Base-by-base conservation (phyloP, 2,113 vertebrate species). In the Larimichthys crocea region DNA sequence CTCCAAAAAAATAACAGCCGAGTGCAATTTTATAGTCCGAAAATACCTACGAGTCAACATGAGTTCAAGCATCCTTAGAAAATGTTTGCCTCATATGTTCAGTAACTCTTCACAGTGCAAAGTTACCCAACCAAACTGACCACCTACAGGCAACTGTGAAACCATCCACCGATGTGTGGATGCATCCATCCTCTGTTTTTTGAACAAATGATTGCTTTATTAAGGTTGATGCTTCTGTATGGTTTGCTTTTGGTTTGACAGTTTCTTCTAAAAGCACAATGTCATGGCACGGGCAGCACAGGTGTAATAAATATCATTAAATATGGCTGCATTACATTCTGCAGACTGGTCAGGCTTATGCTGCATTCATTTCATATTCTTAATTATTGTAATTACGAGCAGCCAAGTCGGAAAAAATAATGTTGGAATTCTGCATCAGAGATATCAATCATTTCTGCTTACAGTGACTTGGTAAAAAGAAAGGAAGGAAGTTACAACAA, bases 1-100 rank as follows among this genome's bases (percentile, higher is more conserved):
- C 53, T 50, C 73, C 40, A 71, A 61, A 22, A 86, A 68, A 44
- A 50, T 49, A 78, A 66, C 64, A 44, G 57, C 57, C 20, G 20
- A 64, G 44, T 56, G 62, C n/a, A 50, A 63, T 71, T 81, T 69
- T 79, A 24, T 17, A 31, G 59, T 84, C 62, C 10, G 3, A 73
- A 86, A 86, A 84, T 75, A 71, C 79, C 61, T 75, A 35, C 57
- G 44, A 84, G 57, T 87, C 87, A 83, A 69, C 11, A 15, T 22
- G 52, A 75, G 83, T 82, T 91, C 72, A 88, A 89, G 75, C 48
- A 76, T 46, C 17, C 72, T 46, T 73, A 48, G n/a, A 85, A 74
- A 79, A 69, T 69, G 66, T 68, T 61, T 67, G 24, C 20, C 19
- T 29, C 14, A 69, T 76, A 73, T 74, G 64, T 71, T 53, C 29